A percentile compares a stretch with the other conserved stretches of the same genome.
Conservation (phyloP, 2,113 vertebrate species). For the Tragulus kanchil region DNA sequence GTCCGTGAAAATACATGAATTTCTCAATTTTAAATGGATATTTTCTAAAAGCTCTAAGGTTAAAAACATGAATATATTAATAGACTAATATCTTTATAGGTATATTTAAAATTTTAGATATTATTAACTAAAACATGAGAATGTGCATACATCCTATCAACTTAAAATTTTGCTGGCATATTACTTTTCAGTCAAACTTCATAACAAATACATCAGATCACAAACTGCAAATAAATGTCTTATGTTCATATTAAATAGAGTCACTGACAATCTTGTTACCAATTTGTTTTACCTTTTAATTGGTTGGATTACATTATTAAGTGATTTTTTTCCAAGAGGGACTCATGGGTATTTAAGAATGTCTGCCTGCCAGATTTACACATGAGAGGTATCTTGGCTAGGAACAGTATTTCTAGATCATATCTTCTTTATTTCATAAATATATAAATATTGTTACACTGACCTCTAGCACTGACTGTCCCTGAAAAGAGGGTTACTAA, state of each 20-base stretch:
- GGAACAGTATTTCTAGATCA: background rate
- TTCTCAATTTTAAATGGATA: constrained; percentile 13
- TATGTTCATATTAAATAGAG: background rate
- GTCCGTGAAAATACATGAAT: constrained; percentile 9
- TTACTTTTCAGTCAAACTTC: constrained; percentile 2
- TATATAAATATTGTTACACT: background rate
- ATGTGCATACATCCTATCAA: background rate
- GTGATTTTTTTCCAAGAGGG: background rate
- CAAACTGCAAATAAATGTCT: background rate
- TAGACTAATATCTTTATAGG: background rate
- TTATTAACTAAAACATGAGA: background rate
- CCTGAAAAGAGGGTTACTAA: background rate
- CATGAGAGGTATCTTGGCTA: background rate
- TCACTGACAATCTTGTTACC: background rate
- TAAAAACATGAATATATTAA: constrained; percentile 22
- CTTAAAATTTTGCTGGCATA: background rate
- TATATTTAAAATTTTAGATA: constrained; percentile 18
- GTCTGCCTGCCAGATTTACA: background rate
- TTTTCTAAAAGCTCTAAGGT: constrained; percentile 21
- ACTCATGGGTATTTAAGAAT: background rate
- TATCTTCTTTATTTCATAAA: constrained; percentile 11
- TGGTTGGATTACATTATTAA: background rate
- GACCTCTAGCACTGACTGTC: background rate
- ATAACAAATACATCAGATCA: background rate
- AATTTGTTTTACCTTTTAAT: constrained; percentile 38